Evolutionary conservation across 1,140 invertebrate genomes (phyloP), one percentile per base, ranked within the genome.

Genomic region (Lepidurus apus): DNA sequence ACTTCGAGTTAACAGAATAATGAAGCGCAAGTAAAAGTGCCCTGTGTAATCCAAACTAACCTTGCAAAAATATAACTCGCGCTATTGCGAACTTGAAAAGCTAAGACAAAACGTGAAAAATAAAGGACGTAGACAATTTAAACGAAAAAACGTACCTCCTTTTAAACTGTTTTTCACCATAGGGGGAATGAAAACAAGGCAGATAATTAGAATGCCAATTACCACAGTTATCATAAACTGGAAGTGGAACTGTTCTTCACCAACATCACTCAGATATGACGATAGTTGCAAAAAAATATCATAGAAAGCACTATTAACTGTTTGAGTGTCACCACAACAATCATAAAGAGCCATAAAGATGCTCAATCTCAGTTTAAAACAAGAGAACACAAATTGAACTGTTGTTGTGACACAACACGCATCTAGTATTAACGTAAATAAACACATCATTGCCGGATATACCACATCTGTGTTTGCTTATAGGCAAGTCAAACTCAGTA

Each of bases 331-430:
- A 17, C 53, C 53, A 65, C 53, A 65, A 65, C 53, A 65, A 21
- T 65, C 53, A 65, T 65, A 65, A 65, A 65, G 9, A 65, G 53
- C 53, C 53, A 65, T 65, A 65, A 47, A 65, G 53, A 65, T 65
- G 17, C 53, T 13, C 1, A 65, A 65, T 21, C 13, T n/a, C 9
- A 1, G 53, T 13, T 21, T n/a, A 17, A 21, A 65, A 65, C 0
- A 9, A 13, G 53, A 65, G 53, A 13, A 21, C 53, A 65, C 53
- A 65, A 65, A 65, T 65, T 65, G 53, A 65, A 65, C 53, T 65
- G 17, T 7, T 65, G 13, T 65, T 65, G 53, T 65, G 53, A 65
- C 53, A 65, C 53, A 65, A 65, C 53, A 65, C 53, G n/a, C 53
- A n/a, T 21, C 13, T 65, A n/a, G 21, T 21, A 65, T 21, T 17